Evolutionary conservation across 1,140 invertebrate species (phyloP).

Genomic region (Drosophila sp.): DNA sequence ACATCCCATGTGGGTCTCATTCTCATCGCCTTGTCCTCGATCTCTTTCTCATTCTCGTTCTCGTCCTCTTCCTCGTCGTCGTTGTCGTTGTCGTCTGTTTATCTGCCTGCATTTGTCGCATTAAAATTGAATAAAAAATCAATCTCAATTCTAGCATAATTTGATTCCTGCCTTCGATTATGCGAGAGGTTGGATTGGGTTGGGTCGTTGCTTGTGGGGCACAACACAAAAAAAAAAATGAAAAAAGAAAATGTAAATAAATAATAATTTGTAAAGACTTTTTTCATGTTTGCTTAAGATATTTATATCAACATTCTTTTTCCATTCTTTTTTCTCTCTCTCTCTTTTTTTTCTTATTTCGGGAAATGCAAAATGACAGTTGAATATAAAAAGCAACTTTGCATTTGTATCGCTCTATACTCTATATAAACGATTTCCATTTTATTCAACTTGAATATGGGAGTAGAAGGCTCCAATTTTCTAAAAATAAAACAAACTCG

Average conservation of each 20-base stretch:
- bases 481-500: too few species aligned
- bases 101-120: conserved; percentile 81
- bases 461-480: too few species aligned
- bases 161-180: conserved; percentile 79
- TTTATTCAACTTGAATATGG: too few species aligned
- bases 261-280: conserved; percentile 49
- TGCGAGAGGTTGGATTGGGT: conserved; percentile 25
- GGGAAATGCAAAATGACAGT: conserved; percentile 4
- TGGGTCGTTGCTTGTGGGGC: conserved; percentile 11
- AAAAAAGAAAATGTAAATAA: conserved; percentile 50
- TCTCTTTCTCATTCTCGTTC: conserved; percentile 25
- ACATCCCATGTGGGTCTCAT: conserved; percentile 12
- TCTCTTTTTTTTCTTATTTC: neutral
- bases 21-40: neutral
- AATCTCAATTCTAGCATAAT: conserved; percentile 83
- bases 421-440: too few species aligned
- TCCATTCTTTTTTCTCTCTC: neutral
- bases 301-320: conserved; percentile 35
- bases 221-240: conserved; percentile 28
- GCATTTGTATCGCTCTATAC: neutral
- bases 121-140: conserved; percentile 83
- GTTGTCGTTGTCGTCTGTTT: conserved; percentile 64
- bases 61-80: conserved; percentile 41
- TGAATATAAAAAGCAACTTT: neutral
- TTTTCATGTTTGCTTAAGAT: conserved; percentile 48